Evolutionary conservation across 2,797 vertebrate genomes (phyloP).

Genomic region (Silurus lanzhouensis): DNA sequence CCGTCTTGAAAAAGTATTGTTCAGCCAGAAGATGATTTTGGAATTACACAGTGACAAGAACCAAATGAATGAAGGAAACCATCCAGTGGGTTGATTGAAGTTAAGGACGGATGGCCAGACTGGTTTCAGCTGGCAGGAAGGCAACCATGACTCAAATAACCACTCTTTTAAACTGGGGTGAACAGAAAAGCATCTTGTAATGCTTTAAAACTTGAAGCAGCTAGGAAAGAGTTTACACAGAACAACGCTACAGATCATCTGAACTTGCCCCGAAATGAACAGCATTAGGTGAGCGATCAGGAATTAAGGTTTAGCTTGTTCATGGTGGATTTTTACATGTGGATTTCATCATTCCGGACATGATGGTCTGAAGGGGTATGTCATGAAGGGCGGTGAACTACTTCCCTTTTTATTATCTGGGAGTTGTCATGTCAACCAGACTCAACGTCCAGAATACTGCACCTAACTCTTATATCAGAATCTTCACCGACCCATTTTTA

Average conservation of each 20-base stretch:
- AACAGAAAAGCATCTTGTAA: constrained; percentile 1
- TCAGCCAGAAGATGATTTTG: not conserved
- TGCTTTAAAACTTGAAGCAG: not conserved
- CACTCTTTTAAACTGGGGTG: not conserved
- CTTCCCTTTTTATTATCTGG: too few relatives aligned
- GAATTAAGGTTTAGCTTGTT: not conserved
- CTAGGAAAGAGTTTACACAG: not conserved
- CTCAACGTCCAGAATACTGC: too few relatives aligned
- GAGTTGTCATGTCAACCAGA: too few relatives aligned
- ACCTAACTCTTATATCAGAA: too few relatives aligned
- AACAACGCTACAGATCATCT: too few relatives aligned
- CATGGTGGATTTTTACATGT: not conserved
- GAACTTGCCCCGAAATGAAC: too few relatives aligned
- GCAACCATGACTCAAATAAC: too few relatives aligned
- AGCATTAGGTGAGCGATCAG: not conserved
- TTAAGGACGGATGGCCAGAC: not conserved
- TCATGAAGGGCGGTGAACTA: too few relatives aligned
- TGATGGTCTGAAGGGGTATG: not conserved
- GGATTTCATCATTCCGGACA: not conserved
- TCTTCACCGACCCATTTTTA: not conserved
- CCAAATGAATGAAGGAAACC: too few relatives aligned
- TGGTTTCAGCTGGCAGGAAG: not conserved
- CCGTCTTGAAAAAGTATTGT: not conserved
- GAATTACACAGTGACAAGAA: not conserved
- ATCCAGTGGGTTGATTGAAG: not conserved